phyloP scores from a whole-genome alignment of 2,797 vertebrate genomes.

The Merluccius polli region DNA sequence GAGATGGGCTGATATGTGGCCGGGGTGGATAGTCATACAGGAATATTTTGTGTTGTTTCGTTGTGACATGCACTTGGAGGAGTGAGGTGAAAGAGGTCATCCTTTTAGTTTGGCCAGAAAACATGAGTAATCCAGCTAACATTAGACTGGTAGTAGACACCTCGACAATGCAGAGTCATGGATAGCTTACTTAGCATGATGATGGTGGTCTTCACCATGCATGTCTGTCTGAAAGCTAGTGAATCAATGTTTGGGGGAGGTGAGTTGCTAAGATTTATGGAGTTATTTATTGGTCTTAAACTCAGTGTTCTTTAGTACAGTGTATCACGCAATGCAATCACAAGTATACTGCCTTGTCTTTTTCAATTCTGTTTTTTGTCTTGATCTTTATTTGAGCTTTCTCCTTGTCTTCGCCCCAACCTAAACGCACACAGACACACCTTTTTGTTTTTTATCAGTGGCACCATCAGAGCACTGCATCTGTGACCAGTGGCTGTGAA shows the following conservation, averaged over 20 bases:
- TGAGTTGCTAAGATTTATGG: not conserved
- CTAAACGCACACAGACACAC: conserved; percentile 5
- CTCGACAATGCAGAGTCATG: not conserved
- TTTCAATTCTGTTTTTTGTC: not conserved
- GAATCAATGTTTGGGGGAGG: not conserved
- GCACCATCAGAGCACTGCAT: conserved; percentile 36
- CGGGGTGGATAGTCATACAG: not conserved
- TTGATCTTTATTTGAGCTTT: not conserved
- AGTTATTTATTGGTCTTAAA: not conserved
- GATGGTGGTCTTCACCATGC: not conserved
- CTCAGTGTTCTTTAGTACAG: not conserved
- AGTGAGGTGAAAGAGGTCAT: not conserved
- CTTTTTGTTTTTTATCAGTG: conserved; percentile 21
- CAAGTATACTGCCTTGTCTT: not conserved
- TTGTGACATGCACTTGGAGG: not conserved
- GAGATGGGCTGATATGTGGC: not conserved
- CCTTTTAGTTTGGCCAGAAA: not conserved
- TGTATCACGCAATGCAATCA: not conserved
- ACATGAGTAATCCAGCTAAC: not conserved
- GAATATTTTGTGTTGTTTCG: not conserved
- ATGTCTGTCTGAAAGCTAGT: not conserved
- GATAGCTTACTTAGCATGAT: not conserved
- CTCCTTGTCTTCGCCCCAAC: not conserved
- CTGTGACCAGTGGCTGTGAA: conserved; percentile 40
- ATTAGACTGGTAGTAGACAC: not conserved